Conservation (phyloP, 2,113 vertebrate species). For the Physeter macrocephalus region DNA sequence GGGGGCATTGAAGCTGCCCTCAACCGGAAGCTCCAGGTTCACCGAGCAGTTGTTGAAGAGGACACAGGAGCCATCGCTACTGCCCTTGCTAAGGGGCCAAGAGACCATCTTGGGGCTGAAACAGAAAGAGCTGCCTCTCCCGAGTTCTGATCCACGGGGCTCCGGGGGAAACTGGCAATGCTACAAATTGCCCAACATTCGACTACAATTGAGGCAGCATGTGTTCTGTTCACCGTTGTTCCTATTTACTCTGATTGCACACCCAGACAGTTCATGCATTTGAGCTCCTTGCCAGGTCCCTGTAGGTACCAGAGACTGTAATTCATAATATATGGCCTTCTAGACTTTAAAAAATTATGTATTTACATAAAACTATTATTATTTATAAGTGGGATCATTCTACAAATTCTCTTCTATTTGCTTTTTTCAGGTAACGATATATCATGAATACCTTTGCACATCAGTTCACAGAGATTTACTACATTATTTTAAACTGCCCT, state of each 20-base stretch:
- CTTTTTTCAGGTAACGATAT: not conserved
- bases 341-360: not conserved
- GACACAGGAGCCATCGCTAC: not conserved
- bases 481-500: not conserved
- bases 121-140: not conserved
- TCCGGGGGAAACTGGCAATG: not conserved
- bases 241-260: not conserved
- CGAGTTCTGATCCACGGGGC: not conserved
- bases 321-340: not conserved
- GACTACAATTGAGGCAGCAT: not conserved
- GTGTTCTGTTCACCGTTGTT: accelerated
- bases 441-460: not conserved
- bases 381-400: not conserved
- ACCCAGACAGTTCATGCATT: not conserved
- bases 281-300: not conserved
- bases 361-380: not conserved
- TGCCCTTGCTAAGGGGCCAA: not conserved
- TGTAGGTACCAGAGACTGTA: not conserved
- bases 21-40: not conserved
- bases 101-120: not conserved
- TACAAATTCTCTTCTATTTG: not conserved
- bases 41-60: not conserved
- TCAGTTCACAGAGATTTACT: not conserved
- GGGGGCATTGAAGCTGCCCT: not conserved
- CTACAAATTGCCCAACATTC: not conserved